These are phyloP conservation scores for Diploscapter pachys DNA, from an alignment of 1,140 invertebrate species.

Conservation along the genomic window DNA sequence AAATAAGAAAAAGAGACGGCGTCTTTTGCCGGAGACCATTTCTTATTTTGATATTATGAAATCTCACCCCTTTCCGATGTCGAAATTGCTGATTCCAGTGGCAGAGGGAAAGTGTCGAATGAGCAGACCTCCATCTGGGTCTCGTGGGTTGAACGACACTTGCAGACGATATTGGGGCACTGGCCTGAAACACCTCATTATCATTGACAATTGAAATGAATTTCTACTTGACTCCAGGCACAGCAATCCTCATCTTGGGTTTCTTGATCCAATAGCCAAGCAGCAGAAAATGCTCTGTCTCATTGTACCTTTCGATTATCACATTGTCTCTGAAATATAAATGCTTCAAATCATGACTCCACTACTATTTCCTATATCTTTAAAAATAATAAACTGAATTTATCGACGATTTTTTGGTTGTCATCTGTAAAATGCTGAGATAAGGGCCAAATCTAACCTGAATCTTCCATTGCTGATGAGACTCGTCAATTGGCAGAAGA, in stretches of 20 bases:
- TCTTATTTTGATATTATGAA: slow-evolving; percentile 11
- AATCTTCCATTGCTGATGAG: too few species aligned
- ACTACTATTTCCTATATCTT: not conserved
- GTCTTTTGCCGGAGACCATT: not conserved
- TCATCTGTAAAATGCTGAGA: too few species aligned
- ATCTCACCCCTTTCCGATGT: slow-evolving; percentile 18
- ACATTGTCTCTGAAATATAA: slow-evolving; percentile 22
- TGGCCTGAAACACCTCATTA: not conserved
- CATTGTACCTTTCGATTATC: slow-evolving; percentile 65
- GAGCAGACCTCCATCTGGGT: slow-evolving; percentile 18
- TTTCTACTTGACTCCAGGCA: slow-evolving; percentile 1
- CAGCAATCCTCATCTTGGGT: not conserved
- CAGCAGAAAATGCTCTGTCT: slow-evolving; percentile 27
- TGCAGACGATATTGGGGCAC: slow-evolving; percentile 70
- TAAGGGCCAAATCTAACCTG: too few species aligned
- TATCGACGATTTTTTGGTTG: too few species aligned
- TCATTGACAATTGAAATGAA: not conserved
- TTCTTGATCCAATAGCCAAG: slow-evolving; percentile 39
- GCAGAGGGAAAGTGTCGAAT: slow-evolving; percentile 32
- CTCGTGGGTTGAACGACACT: slow-evolving; percentile 66
- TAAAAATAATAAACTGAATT: not conserved
- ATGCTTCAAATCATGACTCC: not conserved
- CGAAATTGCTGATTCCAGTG: slow-evolving; percentile 15
- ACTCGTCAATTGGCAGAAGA: slow-evolving; percentile 83
- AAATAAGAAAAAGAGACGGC: too few species aligned